Conservation (phyloP, 2,113 vertebrate genomes). For the Rhynchomys soricoides region DNA sequence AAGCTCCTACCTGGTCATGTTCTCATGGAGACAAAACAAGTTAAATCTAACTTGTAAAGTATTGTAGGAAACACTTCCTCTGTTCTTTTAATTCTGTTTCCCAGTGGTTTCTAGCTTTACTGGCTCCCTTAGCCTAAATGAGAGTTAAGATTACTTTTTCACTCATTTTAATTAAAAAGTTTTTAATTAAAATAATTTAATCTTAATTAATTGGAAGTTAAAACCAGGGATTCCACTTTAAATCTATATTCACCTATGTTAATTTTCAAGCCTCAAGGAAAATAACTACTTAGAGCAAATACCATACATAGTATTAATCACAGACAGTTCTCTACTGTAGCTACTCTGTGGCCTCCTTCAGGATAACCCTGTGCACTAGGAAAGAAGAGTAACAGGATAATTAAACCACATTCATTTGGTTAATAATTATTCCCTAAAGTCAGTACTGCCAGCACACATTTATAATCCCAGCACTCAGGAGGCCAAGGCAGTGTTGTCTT, state of each 20-base stretch:
- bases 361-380: background rate
- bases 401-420: background rate
- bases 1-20: background rate
- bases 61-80: background rate
- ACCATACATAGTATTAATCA: background rate
- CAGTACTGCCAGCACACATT: background rate
- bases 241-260: background rate
- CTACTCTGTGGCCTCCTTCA: background rate
- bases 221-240: background rate
- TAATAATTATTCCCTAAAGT: background rate
- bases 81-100: background rate
- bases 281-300: background rate
- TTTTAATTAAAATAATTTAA: background rate
- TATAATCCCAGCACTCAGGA: background rate
- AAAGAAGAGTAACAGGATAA: constrained; percentile 13
- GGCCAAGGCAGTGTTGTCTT: too few species aligned
- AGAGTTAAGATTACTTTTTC: background rate
- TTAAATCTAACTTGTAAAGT: background rate
- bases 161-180: background rate
- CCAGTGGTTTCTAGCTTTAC: background rate
- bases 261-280: constrained; percentile 2
- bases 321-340: background rate
- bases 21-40: background rate
- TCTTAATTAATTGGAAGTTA: background rate
- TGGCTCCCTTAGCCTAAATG: background rate